Base-by-base conservation (phyloP, 1,140 invertebrate species). In the Caligus rogercresseyi region DNA sequence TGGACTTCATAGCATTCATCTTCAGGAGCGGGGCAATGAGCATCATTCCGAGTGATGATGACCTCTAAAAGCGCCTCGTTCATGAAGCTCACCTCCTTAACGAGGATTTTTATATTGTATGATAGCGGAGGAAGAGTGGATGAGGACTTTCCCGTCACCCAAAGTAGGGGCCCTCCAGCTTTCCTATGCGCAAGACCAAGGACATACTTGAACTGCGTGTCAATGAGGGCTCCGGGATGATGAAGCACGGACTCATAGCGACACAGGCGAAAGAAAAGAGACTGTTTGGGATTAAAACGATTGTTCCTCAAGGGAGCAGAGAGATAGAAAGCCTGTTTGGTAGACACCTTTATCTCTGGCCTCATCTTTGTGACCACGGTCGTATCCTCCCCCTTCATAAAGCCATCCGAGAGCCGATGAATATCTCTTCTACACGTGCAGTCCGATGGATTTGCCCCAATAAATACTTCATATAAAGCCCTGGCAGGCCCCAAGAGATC, bases 391-490 rank as follows among this genome's bases (percentile, higher is more conserved):
- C 26, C 57, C 2, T n/a, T 25, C 1, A 25, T 60, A 25, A 60
- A 60, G 26, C 57, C 51, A 25, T 43, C 23, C 16, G 23, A 25
- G 18, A 60, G 15, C n/a, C 51, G 20, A 25, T 25, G 19, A 60
- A 60, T 2, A 60, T 20, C n/a, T 18, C 26, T 13, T 25, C 26
- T 13, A 60, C 26, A n/a, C 57, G 21, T n/a, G 18, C 15, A 18
- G 26, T 25, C 15, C n/a, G 1, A 15, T 54, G 2, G 13, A 63
- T 63, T 18, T 63, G 54, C 20, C 57, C 15, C 1, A 63, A 20
- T 13, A 63, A 23, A 54, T 63, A 25, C 18, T 63, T 63, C 52
- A 55, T 63, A 54, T 63, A 63, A 15, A 63, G n/a, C 61, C 53
- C 7, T 58, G 51, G 3, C 15, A 56, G 1, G 25, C 52, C 14